Conservation (phyloP, 2,113 vertebrate genomes). For the Camelus dromedarius region DNA sequence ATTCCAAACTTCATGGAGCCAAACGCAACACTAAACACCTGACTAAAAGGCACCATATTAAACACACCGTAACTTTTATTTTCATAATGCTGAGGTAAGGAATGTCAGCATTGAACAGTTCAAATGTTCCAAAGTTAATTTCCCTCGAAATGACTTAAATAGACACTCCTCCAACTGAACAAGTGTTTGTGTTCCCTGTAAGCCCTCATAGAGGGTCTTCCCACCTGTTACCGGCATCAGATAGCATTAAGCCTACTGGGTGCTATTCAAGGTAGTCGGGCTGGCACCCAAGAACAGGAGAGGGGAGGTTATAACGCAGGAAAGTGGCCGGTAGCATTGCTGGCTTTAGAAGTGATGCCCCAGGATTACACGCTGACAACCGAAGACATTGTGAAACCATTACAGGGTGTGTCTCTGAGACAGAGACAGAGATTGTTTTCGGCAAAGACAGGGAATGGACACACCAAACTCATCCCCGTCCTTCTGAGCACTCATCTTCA, state of each 20-base stretch:
- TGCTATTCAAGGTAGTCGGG: rapidly evolving
- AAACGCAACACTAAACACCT: neutral
- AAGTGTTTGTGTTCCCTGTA: no score
- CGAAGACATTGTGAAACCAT: neutral
- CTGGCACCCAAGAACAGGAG: no score
- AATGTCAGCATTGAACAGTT: neutral
- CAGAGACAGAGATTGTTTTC: rapidly evolving
- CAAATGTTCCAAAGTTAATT: neutral
- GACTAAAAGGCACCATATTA: neutral
- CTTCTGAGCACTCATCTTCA: neutral
- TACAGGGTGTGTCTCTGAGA: neutral
- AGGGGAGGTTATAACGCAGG: neutral
- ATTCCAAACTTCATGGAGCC: neutral
- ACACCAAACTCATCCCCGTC: neutral
- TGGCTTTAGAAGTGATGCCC: neutral
- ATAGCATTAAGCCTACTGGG: rapidly evolving
- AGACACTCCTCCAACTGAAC: neutral
- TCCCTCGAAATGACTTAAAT: neutral
- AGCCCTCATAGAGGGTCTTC: neutral
- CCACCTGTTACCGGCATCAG: rapidly evolving
- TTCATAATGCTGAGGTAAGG: neutral
- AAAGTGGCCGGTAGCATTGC: rapidly evolving
- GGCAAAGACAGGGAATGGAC: neutral
- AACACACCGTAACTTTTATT: neutral
- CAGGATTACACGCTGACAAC: rapidly evolving